Evolutionary conservation across 2,888 invertebrate genomes (phyloP), one percentile per base, ranked within the genome.

Genomic region (Patella ulyssiponensis): DNA sequence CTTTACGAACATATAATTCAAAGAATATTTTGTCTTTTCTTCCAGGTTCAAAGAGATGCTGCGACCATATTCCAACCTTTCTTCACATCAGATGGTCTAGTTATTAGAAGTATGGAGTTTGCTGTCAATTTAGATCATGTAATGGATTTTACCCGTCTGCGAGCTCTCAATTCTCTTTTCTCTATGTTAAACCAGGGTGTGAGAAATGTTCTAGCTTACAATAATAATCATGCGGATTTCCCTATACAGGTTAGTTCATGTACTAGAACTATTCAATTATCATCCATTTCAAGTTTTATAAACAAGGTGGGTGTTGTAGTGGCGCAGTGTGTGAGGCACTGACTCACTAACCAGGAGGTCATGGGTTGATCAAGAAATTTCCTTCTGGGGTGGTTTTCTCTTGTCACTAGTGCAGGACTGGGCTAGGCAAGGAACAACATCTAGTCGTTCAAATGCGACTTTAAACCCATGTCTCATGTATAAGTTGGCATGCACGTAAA

Each of bases 71-170:
- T 99, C 74, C 95, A 96, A 87, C 95, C 96, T 0, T 95, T 95
- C 92, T 96, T 99, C 92, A 94, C 95, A 20, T 95, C 96, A 2
- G 98, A 98, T 91, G 98, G 98, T 33, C 93, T 99, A 70, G 97
- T 99, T 5, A 96, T 97, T 69, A 95, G 96, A 85, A 96, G 97
- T 88, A 92, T 99, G 82, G 98, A 99, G 90, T 97, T 96, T 89
- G 97, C 98, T 1, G 95, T 95, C 91, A 94, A 94, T 52, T 88
- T 93, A 58, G 99, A 99, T 90, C 99, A 99, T 90, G 92, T 99
- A 73, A 99, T 99, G 99, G 99, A 99, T 93, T 99, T 99, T 91
- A 99, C 99, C 0, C 94, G 98, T n/a, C 94, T 99, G 83, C 93
- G 99, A 77, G 98, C 99, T 1, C 93, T 99, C 2, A 97, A 97